phyloP scores from a whole-genome alignment of 2,797 vertebrate genomes.

The Danio choprae region DNA sequence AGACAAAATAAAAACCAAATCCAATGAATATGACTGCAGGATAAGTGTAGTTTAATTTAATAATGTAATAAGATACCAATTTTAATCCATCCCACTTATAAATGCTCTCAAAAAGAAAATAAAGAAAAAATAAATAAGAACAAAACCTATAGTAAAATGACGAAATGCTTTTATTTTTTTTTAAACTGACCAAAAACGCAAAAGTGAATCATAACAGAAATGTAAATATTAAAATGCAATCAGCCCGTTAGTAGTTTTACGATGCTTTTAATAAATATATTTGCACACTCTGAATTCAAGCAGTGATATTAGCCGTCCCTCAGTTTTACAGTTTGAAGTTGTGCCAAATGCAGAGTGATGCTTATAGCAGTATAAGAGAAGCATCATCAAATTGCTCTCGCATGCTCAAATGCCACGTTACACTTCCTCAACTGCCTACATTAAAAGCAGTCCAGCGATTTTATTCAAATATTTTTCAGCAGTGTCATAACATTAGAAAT shows the following conservation, averaged over 20 bases:
- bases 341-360: conserved; percentile 25
- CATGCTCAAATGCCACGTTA: not conserved
- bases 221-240: conserved; percentile 22
- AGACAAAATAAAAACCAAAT: too few species aligned
- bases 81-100: too few species aligned
- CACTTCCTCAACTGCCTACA: not conserved
- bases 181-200: too few species aligned
- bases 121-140: too few species aligned
- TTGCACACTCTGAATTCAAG: conserved; percentile 46
- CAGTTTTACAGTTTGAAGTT: conserved; percentile 31
- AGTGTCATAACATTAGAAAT: conserved; percentile 59
- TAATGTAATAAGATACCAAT: too few species aligned
- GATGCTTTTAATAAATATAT: conserved; percentile 49
- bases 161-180: too few species aligned
- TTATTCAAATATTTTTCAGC: conserved; percentile 53
- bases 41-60: too few species aligned
- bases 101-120: too few species aligned
- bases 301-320: conserved; percentile 32
- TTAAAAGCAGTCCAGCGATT: conserved; percentile 22
- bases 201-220: not conserved
- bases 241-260: conserved; percentile 13
- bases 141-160: too few species aligned
- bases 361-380: conserved; percentile 8
- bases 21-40: too few species aligned
- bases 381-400: not conserved